Evolutionary conservation across 2,797 vertebrate species (phyloP).

Genomic region (Alexandromys oeconomus): DNA sequence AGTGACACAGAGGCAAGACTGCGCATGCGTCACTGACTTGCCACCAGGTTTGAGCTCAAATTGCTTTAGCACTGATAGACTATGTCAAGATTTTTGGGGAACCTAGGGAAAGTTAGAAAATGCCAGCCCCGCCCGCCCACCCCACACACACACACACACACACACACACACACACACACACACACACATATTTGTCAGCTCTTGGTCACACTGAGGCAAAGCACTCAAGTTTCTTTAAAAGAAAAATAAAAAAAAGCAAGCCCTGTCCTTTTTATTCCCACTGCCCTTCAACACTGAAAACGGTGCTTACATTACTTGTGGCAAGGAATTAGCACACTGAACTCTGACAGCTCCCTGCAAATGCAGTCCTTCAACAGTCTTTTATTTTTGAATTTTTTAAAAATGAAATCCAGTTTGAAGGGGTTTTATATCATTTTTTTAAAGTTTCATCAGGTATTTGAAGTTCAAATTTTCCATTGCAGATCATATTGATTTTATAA

Average conservation of each 20-base stretch:
- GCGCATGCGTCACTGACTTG: constrained; percentile 42
- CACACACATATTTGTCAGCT: neutral
- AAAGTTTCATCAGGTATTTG: neutral
- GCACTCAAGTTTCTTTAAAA: neutral
- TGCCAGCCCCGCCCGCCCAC: fast-evolving
- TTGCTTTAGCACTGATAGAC: fast-evolving
- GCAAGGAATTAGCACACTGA: neutral
- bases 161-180: neutral
- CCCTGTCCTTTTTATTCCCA: neutral
- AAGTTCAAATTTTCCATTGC: neutral
- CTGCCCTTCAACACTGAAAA: constrained; percentile 1
- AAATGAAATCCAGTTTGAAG: neutral
- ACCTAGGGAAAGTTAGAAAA: neutral
- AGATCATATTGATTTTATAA: constrained; percentile 9
- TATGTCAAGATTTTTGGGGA: fast-evolving
- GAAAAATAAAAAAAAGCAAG: neutral
- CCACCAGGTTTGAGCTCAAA: neutral
- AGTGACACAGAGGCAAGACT: neutral
- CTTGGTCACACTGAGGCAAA: neutral
- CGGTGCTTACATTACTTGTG: neutral
- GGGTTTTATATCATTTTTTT: neutral
- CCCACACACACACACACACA: neutral
- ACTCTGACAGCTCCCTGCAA: neutral
- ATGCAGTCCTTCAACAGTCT: neutral
- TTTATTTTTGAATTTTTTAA: neutral